Conservation (phyloP, 2,113 vertebrate genomes). For the Anseranas semipalmata region DNA sequence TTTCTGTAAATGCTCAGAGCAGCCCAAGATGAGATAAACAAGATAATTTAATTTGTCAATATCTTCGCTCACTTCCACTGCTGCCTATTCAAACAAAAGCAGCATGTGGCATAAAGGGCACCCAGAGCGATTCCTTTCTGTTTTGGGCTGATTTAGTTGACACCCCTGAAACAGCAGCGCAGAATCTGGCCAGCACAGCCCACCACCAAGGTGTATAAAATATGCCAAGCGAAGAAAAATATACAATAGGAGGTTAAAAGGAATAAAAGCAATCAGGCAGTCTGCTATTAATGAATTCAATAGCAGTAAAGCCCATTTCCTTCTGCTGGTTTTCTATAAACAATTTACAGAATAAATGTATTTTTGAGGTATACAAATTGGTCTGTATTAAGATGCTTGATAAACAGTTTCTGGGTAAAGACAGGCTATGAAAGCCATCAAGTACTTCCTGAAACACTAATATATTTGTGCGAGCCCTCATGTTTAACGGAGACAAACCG, state of each 20-base stretch:
- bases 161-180: fast-evolving
- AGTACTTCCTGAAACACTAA: constrained; percentile 39
- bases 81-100: neutral
- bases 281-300: constrained; percentile 68
- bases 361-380: constrained; percentile 65
- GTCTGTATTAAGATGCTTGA: constrained; percentile 62
- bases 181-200: neutral
- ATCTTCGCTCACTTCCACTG: neutral
- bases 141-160: neutral
- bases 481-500: neutral
- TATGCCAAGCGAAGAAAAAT: constrained; percentile 38
- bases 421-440: constrained; percentile 37
- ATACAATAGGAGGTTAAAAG: constrained; percentile 42
- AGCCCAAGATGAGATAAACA: neutral
- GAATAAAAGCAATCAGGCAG: constrained; percentile 56
- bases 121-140: fast-evolving
- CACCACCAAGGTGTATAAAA: neutral
- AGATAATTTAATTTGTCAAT: neutral
- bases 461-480: neutral
- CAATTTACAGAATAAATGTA: constrained; percentile 70
- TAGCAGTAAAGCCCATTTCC: constrained; percentile 65
- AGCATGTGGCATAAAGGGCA: neutral
- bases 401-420: constrained; percentile 67
- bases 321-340: constrained; percentile 64
- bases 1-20: neutral